Base-by-base conservation (phyloP, 1,140 invertebrate genomes). In the Maniola jurtina region DNA sequence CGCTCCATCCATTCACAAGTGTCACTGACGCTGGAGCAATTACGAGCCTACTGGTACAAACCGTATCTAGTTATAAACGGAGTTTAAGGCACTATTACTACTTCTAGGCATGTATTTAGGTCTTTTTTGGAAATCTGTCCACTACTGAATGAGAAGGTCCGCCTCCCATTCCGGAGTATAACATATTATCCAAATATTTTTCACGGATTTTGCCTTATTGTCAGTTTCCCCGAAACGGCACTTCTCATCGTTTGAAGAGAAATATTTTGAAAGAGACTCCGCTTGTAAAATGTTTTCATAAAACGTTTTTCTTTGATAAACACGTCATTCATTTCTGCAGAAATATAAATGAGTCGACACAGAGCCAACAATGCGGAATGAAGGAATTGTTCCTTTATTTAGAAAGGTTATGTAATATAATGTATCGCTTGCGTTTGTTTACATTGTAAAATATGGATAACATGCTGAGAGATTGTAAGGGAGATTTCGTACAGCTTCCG, bases 271-370 rank as follows among this genome's bases (percentile, higher is more conserved):
- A 52, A 16, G 48, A 52, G 48, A 11, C 14, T 40, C 38, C 38
- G 14, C 14, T 48, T 48, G 45, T 8, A 48, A 48, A 15, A 11
- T 16, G 14, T 16, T 25, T 52, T 52, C 16, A 25, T 16, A 11
- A 11, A 52, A 52, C 48, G 15, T 25, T 52, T 25, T 52, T 13
- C 14, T 25, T 42, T 42, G 40, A 42, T 42, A 42, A 42, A 42
- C 25, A 25, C 42, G 42, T 45, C 42, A 45, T 45, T 45, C 42
- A 45, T 45, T 13, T 52, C 13, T 52, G 15, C 15, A 52, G 48
- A 52, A 52, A 52, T 52, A 52, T 25, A 25, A 52, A 52, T 52
- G 16, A 16, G 48, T 52, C 48, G 15, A 52, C 48, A 52, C 14
- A 6, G 48, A 52, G 15, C 48, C 15, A 52, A 16, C 48, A 52